A percentile compares a stretch with the other conserved stretches of the same genome.
These are phyloP conservation scores for Aegotheles bennettii DNA, from an alignment of 2,113 vertebrate species.

Conservation along the genomic window DNA sequence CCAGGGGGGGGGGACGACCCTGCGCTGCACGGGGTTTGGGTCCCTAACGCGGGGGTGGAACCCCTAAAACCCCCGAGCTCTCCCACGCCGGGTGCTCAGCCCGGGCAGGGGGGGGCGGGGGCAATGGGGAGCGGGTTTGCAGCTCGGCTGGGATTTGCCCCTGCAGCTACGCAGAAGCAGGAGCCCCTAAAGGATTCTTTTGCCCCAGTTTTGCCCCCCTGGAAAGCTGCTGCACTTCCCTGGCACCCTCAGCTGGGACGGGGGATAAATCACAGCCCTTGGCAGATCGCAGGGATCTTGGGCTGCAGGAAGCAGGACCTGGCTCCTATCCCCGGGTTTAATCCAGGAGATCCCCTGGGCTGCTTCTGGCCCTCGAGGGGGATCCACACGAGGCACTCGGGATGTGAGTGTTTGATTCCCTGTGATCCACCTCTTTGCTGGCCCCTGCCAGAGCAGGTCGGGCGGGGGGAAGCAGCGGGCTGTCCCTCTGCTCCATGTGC, in stretches of 20 bases:
- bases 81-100: fast-evolving
- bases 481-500: background rate
- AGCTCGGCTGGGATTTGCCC: background rate
- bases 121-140: background rate
- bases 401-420: fast-evolving
- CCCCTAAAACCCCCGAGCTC: background rate
- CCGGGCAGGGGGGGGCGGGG: background rate
- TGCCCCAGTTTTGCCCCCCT: background rate
- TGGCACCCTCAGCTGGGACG: background rate
- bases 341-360: background rate
- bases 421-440: fast-evolving
- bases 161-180: background rate
- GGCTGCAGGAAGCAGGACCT: background rate
- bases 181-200: background rate
- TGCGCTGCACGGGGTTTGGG: fast-evolving
- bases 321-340: fast-evolving
- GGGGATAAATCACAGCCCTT: background rate
- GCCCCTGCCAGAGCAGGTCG: background rate
- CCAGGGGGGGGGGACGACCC: background rate
- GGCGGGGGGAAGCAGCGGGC: background rate
- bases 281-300: background rate
- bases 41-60: fast-evolving
- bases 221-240: background rate
- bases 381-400: fast-evolving
- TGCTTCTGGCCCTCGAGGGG: background rate